Percentiles rank a stretch among this genome's conserved stretches.
Evolutionary conservation across 2,888 invertebrate species (phyloP).

Genomic region (Tetranychus piercei): DNA sequence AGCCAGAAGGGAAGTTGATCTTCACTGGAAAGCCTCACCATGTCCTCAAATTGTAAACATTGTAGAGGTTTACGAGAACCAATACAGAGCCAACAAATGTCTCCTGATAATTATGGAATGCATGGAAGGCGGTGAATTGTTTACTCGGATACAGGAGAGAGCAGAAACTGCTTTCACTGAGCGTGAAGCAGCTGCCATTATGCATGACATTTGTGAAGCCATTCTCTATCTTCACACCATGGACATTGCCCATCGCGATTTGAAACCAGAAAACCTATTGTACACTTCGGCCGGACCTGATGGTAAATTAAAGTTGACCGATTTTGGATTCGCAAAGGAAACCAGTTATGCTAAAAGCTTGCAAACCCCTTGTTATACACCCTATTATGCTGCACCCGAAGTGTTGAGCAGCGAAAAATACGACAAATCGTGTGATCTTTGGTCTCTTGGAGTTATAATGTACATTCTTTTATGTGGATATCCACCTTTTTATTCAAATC

Average conservation of each 20-base stretch:
- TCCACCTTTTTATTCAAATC: slow-evolving; percentile 96
- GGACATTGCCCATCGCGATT: slow-evolving; percentile 88
- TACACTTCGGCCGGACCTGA: slow-evolving; percentile 49
- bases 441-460: slow-evolving; percentile 98
- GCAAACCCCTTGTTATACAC: slow-evolving; percentile 96
- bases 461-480: slow-evolving; percentile 97
- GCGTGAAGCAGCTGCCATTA: slow-evolving; percentile 80
- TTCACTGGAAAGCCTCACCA: slow-evolving; percentile 80
- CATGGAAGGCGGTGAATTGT: slow-evolving; percentile 69
- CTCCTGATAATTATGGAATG: slow-evolving; percentile 98
- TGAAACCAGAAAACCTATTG: slow-evolving; percentile 82
- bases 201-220: slow-evolving; percentile 87
- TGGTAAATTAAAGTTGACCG: slow-evolving; percentile 82
- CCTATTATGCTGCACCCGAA: slow-evolving; percentile 83
- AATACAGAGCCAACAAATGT: slow-evolving; percentile 75
- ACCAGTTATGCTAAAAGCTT: slow-evolving; percentile 60
- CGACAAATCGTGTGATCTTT: slow-evolving; percentile 71
- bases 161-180: slow-evolving; percentile 91
- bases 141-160: slow-evolving; percentile 85
- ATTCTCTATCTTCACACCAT: slow-evolving; percentile 79
- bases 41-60: slow-evolving; percentile 82
- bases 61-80: slow-evolving; percentile 86
- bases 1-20: slow-evolving; percentile 78
- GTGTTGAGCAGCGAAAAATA: slow-evolving; percentile 69
- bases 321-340: slow-evolving; percentile 98